phyloP scores from a whole-genome alignment of 1,140 invertebrate genomes.

The Drosophila mayri region DNA sequence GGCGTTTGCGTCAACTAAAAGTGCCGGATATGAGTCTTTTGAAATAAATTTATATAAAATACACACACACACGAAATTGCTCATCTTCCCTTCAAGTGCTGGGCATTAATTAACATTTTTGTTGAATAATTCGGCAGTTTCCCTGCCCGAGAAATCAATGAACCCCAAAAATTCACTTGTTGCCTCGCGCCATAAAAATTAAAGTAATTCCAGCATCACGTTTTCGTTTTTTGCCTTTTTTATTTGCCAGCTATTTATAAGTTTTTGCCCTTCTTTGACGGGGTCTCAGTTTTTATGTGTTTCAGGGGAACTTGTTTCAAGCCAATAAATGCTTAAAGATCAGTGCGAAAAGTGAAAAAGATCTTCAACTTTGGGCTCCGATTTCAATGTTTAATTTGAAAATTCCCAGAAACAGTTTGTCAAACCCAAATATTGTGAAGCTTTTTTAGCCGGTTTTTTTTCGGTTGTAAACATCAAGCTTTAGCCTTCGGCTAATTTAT shows the following conservation, averaged over 20 bases:
- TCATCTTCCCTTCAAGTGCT: constrained; percentile 4
- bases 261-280: constrained; percentile 44
- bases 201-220: constrained; percentile 72
- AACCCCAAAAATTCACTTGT: constrained; percentile 58
- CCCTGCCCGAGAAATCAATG: constrained; percentile 40
- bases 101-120: constrained; percentile 20
- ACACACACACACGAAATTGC: neutral
- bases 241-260: constrained; percentile 49
- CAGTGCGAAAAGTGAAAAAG: constrained; percentile 31
- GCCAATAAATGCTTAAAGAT: constrained; percentile 67
- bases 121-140: constrained; percentile 20
- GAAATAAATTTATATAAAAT: constrained; percentile 16
- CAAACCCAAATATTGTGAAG: constrained; percentile 37
- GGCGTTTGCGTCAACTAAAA: constrained; percentile 51
- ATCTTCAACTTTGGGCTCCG: neutral
- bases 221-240: constrained; percentile 44
- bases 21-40: constrained; percentile 68
- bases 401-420: constrained; percentile 52
- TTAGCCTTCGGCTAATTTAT: constrained; percentile 64
- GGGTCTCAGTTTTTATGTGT: constrained; percentile 23
- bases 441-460: constrained; percentile 36
- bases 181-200: constrained; percentile 43
- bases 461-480: constrained; percentile 27
- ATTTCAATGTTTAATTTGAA: constrained; percentile 38
- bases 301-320: constrained; percentile 61